These are phyloP conservation scores for Epinotia bilunana DNA, from an alignment of 2,888 invertebrate species.

Conservation along the genomic window DNA sequence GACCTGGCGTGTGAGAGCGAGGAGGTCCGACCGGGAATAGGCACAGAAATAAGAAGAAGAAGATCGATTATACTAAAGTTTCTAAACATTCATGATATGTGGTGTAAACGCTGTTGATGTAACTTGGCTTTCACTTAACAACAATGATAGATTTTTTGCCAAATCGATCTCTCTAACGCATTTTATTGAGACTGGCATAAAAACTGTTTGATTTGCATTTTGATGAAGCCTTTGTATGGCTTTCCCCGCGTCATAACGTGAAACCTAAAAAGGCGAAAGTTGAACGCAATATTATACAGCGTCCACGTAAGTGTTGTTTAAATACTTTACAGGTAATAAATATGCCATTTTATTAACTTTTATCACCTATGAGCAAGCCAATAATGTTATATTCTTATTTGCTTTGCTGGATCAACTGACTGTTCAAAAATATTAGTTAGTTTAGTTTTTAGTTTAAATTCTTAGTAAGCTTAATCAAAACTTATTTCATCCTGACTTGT, in stretches of 20 bases:
- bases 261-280: conserved; percentile 17
- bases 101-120: conserved; percentile 19
- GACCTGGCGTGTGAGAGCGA: too few species aligned
- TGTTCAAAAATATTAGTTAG: too few species aligned
- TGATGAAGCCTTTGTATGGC: conserved; percentile 32
- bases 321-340: conserved; percentile 4
- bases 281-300: conserved; percentile 20
- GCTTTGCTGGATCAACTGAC: background rate
- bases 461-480: too few species aligned
- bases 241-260: conserved; percentile 21
- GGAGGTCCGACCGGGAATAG: too few species aligned
- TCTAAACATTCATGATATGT: conserved; percentile 29
- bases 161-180: conserved; percentile 34
- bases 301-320: background rate
- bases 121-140: conserved; percentile 28
- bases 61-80: conserved; percentile 10
- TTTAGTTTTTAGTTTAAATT: too few species aligned
- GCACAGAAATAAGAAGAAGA: too few species aligned
- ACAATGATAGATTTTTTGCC: conserved; percentile 37
- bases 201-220: conserved; percentile 32
- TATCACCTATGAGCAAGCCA: conserved; percentile 6
- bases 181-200: conserved; percentile 19
- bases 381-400: conserved; percentile 1
- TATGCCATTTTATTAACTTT: conserved; percentile 27
- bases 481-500: too few species aligned